phyloP scores from a whole-genome alignment of 2,797 vertebrate species.

The Enteromius viviparus region DNA sequence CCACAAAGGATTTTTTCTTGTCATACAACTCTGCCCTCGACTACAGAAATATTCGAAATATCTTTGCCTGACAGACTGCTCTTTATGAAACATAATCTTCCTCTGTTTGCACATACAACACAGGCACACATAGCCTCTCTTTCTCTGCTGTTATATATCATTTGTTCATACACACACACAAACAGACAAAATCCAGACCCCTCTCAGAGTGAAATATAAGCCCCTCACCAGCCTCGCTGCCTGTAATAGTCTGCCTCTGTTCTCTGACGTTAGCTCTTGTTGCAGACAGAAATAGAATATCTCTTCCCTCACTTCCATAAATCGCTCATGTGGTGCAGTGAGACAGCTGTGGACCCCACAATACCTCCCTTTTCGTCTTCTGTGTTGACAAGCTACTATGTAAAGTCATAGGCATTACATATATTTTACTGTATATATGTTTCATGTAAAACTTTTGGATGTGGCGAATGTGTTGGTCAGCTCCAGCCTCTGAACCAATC shows the following conservation, averaged over 20 bases:
- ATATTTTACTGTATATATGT: background rate
- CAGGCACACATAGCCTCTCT: background rate
- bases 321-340: conserved; percentile 63
- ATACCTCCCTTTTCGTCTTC: conserved; percentile 24
- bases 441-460: background rate
- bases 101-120: conserved; percentile 45
- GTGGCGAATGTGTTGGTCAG: conserved; percentile 3
- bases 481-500: conserved; percentile 9
- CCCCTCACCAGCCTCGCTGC: conserved; percentile 41
- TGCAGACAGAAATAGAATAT: conserved; percentile 79
- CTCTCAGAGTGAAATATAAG: conserved; percentile 48
- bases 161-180: conserved; percentile 32
- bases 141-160: conserved; percentile 10
- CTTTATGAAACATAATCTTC: conserved; percentile 53
- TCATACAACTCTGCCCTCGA: conserved; percentile 17
- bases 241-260: conserved; percentile 47
- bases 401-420: conserved; percentile 19
- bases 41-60: conserved; percentile 46
- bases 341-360: conserved; percentile 51
- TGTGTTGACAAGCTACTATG: conserved; percentile 28
- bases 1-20: conserved; percentile 43
- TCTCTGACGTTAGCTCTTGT: conserved; percentile 65
- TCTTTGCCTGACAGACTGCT: conserved; percentile 40
- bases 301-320: conserved; percentile 72
- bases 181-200: conserved; percentile 62